Evolutionary conservation across 1,140 invertebrate species (phyloP).

Genomic region (Melanaphis sacchari): DNA sequence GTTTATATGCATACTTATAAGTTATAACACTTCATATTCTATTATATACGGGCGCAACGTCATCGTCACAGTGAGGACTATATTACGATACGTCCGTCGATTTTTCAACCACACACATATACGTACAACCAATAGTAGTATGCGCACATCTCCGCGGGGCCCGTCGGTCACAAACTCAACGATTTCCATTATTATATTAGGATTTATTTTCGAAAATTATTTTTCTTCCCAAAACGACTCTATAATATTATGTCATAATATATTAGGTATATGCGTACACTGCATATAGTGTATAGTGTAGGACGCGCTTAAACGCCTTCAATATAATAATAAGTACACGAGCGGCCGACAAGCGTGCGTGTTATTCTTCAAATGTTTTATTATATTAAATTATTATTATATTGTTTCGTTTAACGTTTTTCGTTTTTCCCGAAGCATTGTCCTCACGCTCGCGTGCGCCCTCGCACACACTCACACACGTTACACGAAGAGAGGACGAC

Average conservation of each 20-base stretch:
- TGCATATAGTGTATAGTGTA: not conserved
- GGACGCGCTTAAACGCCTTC: too few species aligned
- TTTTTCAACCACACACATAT: not conserved
- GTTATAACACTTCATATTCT: not conserved
- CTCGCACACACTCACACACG: not conserved
- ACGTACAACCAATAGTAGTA: not conserved
- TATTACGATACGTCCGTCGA: not conserved
- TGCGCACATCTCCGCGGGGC: not conserved
- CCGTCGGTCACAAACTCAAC: not conserved
- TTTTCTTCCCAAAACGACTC: not conserved
- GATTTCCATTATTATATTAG: slow-evolving; percentile 41
- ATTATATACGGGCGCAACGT: not conserved
- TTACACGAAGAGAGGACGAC: not conserved
- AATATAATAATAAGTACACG: not conserved
- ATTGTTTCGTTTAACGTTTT: slow-evolving; percentile 31
- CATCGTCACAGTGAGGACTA: not conserved
- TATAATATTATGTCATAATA: not conserved
- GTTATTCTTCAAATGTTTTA: not conserved
- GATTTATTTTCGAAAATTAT: slow-evolving; percentile 40
- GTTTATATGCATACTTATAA: not conserved
- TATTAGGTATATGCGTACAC: not conserved
- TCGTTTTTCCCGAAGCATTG: slow-evolving; percentile 43
- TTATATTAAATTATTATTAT: slow-evolving; percentile 26
- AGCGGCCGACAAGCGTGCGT: not conserved
- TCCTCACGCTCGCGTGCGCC: not conserved